Base-by-base conservation (phyloP, 2,113 vertebrate genomes). In the Sphaerodactylus townsendi region DNA sequence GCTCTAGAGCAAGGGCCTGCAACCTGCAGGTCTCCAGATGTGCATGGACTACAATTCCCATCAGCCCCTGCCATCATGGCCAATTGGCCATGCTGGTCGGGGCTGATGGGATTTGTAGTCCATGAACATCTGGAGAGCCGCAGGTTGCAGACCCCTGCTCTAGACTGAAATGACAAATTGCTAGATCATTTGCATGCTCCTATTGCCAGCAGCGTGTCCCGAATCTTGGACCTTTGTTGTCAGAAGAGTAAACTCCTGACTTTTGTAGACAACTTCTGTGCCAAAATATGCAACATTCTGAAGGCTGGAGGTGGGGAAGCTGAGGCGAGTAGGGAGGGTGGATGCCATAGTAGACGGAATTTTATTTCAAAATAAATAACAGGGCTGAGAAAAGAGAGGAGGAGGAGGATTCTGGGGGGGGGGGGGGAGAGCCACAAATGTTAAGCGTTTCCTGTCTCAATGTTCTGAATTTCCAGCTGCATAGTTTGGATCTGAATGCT, bases 401-500 rank as follows among this genome's bases (percentile, higher is more conserved):
- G 62, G 56, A 75, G 35, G 2, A 37, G 35, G 78, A 53, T 10
- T 41, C 25, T 59, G 21, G 4, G 9, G 53, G 37, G 3, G 44
- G 13, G 48, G 9, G 21, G 19, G 62, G 19, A 44, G 3, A 50
- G 19, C 79, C 14, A 0, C 3, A 28, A 5, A 80, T 39, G 72
- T 77, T 35, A 19, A 44, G 28, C 39, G 25, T 23, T 39, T 44
- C 33, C 59, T 84, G 76, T 80, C 3, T 1, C 66, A 0, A 0
- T 14, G 9, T 82, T 35, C n/a, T 25, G 4, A 62, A 53, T 28
- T 84, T 72, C 64, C 79, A 88, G 84, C 89, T 90, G 78, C 37
- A 5, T 0, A 0, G 15, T 62, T 88, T 82, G 71, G 83, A 81
- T 6, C 48, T 21, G 53, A 19, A 73, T 25, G 50, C 13, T 59